phyloP scores from a whole-genome alignment of 2,888 invertebrate genomes.

The Drosophila cognata region DNA sequence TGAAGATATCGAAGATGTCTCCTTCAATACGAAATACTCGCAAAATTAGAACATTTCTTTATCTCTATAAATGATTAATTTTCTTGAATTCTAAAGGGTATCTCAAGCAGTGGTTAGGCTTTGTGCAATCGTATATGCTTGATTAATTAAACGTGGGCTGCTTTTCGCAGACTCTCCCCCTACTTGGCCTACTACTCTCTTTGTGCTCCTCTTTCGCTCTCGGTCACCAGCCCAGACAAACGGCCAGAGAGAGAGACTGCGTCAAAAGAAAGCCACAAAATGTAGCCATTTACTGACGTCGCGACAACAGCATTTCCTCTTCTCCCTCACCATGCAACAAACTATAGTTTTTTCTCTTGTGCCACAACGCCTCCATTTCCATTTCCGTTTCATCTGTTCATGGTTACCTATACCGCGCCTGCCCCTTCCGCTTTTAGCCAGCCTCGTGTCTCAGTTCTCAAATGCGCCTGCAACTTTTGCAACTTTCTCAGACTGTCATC shows the following conservation, averaged over 20 bases:
- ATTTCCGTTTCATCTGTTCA: constrained; percentile 41
- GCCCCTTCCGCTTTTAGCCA: constrained; percentile 3
- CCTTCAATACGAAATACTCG: not conserved
- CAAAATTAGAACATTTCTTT: not conserved
- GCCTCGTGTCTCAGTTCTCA: constrained; percentile 16
- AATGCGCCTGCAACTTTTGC: constrained; percentile 61
- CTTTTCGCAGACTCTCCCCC: constrained; percentile 21
- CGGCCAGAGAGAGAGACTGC: constrained; percentile 23
- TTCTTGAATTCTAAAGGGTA: constrained; percentile 27
- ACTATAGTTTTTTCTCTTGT: not conserved
- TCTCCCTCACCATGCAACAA: not conserved
- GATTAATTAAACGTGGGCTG: constrained; percentile 61
- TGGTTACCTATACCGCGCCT: constrained; percentile 6
- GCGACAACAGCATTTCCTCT: constrained; percentile 33
- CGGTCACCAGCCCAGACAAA: constrained; percentile 36
- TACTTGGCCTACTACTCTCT: constrained; percentile 8
- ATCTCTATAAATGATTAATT: not conserved
- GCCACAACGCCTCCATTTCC: constrained; percentile 36
- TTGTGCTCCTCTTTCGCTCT: constrained; percentile 16
- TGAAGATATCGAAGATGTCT: not conserved
- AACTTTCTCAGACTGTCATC: constrained; percentile 77
- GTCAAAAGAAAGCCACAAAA: constrained; percentile 74
- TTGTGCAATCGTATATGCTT: constrained; percentile 8
- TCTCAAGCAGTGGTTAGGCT: not conserved
- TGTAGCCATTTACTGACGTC: constrained; percentile 66